Evolutionary conservation across 2,888 invertebrate genomes (phyloP).

Genomic region (Caenorhabditis sp.): DNA sequence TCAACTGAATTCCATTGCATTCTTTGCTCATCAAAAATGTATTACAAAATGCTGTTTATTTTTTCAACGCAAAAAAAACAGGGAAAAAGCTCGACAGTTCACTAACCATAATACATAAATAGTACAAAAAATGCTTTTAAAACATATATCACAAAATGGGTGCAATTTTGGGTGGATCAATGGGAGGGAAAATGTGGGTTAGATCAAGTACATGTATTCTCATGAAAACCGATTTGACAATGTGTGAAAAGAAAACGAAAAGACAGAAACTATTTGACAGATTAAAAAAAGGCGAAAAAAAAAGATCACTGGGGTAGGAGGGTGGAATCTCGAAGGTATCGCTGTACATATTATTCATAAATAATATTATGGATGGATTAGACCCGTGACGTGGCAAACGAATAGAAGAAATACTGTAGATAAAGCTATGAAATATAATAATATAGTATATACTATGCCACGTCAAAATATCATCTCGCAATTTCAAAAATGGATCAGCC

Average conservation of each 20-base stretch:
- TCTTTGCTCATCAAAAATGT: conserved; percentile 8
- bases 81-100: conserved; percentile 27
- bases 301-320: conserved; percentile 22
- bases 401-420: neutral
- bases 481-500: neutral
- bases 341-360: conserved; percentile 32
- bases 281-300: neutral
- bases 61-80: conserved; percentile 9
- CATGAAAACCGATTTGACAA: too few species aligned
- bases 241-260: too few species aligned
- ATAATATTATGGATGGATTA: conserved; percentile 13
- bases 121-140: conserved; percentile 13
- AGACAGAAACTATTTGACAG: neutral
- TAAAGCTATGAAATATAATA: conserved; percentile 7
- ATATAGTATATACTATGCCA: conserved; percentile 10
- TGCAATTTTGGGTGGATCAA: conserved; percentile 1
- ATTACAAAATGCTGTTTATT: neutral
- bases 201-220: too few species aligned
- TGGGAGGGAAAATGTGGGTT: neutral
- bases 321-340: conserved; percentile 16
- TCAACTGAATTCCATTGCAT: conserved; percentile 8
- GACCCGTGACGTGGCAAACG: conserved; percentile 10
- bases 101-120: conserved; percentile 6
- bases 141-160: conserved; percentile 1
- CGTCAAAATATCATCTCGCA: conserved; percentile 16